These are phyloP conservation scores for Ceryle rudis DNA, from an alignment of 2,797 vertebrate genomes.

Conservation along the genomic window DNA sequence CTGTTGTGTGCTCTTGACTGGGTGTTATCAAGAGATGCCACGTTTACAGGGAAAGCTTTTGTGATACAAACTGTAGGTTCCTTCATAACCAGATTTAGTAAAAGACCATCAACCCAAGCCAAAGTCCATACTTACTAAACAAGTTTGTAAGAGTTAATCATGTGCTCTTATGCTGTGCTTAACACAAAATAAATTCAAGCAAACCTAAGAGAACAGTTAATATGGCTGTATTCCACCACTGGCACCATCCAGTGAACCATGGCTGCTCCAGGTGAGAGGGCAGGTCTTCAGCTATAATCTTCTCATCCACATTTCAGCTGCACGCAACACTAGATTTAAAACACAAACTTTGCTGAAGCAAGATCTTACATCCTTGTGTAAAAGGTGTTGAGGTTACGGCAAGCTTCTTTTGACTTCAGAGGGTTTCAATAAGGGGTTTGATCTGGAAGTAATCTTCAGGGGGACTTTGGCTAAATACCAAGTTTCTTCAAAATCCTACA, in stretches of 20 bases:
- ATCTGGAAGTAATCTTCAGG: not conserved
- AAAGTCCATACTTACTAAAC: not conserved
- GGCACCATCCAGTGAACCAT: not conserved
- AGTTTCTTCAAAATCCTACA: not conserved
- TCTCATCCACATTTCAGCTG: not conserved
- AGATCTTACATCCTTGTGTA: not conserved
- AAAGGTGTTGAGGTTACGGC: not conserved
- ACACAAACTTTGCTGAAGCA: not conserved
- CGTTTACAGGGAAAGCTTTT: not conserved
- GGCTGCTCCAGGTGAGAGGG: not conserved
- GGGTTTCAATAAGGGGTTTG: not conserved
- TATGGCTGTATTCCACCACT: rapidly evolving
- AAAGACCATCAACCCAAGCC: not conserved
- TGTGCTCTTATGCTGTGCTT: not conserved
- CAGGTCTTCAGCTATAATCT: not conserved
- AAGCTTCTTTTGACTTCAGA: not conserved
- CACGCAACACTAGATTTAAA: not conserved
- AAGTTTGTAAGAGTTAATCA: not conserved
- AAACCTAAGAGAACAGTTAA: not conserved
- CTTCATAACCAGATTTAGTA: not conserved
- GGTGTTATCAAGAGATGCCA: not conserved
- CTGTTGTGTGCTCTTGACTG: not conserved
- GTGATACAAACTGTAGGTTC: not conserved
- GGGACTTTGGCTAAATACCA: not conserved
- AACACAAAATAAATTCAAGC: not conserved